Base-by-base conservation (phyloP, 2,888 invertebrate species). In the Eristalis tenax region DNA sequence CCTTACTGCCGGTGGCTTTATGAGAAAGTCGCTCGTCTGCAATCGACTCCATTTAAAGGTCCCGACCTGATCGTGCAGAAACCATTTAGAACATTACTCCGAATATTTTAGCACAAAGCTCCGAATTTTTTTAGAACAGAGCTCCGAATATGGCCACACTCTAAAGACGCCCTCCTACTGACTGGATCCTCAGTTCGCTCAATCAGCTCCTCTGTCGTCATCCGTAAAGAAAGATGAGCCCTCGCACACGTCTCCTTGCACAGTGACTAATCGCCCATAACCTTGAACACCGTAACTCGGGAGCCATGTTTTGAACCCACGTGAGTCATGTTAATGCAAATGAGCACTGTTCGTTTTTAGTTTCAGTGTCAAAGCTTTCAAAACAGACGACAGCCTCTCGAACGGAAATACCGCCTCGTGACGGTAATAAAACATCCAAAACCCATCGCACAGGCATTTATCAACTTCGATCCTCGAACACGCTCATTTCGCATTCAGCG, bases 391-490 rank as follows among this genome's bases (percentile, higher is more conserved):
- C 6, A n/a, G 43, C 18, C 26, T n/a, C 38, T 57, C 32, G 69
- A 78, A 69, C 70, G 78, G 78, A 70, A 57, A 63, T 23, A 56
- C 70, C 40, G 18, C 22, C 79, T 59, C 65, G 65, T 79, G 71
- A 59, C n/a, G 59, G 59, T 38, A 40, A 71, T 79, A 71, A 73
- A 78, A 56, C 28, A 26, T 38, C 26, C 10, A 57, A 70, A 69
- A 70, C 10, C 26, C 61, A 76, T 66, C 57, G 22, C 22, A 28
- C 18, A 38, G 50, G 15, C 50, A 77, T 61, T 43, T 50, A 77
- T 43, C 23, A 22, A 50, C 32, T 10, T 66, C 13, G 43, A 8
- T 22, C 43, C 69, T 13, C 11, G 68, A 26, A 77, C 43, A 35
- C n/a, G 5, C 15, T 23, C 18, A 18, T 65, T 43, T 65, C 40